Conservation (phyloP, 2,888 invertebrate genomes). For the Gymnocheta viridis region DNA sequence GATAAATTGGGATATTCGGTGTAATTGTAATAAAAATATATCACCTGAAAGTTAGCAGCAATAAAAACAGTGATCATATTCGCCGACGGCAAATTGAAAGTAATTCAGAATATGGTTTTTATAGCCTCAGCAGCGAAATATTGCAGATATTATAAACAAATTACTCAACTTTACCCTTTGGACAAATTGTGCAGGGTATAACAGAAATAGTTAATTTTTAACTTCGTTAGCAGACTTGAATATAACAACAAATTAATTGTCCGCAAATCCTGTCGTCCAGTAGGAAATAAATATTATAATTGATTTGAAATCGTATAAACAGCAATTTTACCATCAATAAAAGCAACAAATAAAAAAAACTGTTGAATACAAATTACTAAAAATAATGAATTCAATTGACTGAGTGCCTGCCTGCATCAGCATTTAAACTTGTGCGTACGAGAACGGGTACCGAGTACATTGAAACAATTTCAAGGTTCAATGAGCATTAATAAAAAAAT, state of each 20-base stretch:
- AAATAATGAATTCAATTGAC: constrained; percentile 24
- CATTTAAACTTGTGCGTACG: constrained; percentile 59
- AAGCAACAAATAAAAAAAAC: constrained; percentile 33
- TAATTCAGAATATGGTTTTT: too few species aligned
- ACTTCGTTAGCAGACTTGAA: background rate
- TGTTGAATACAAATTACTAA: constrained; percentile 55
- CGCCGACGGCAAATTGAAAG: too few species aligned
- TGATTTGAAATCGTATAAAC: constrained; percentile 59
- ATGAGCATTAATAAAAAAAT: constrained; percentile 52
- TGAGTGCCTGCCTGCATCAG: background rate
- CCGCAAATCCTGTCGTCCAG: constrained; percentile 80
- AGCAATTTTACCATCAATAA: constrained; percentile 20
- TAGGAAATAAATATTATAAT: constrained; percentile 64
- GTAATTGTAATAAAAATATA: too few species aligned
- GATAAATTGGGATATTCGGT: too few species aligned
- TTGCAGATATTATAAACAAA: background rate
- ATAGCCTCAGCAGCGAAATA: background rate
- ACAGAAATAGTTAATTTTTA: constrained; percentile 58
- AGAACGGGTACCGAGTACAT: constrained; percentile 20
- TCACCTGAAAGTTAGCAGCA: too few species aligned
- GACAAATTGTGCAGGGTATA: background rate
- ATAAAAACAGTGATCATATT: too few species aligned
- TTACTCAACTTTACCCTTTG: background rate
- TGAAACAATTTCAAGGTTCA: constrained; percentile 69
- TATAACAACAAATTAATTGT: constrained; percentile 78